These are phyloP conservation scores for Catharus bicknelli DNA, from an alignment of 2,113 vertebrate genomes.

Conservation along the genomic window DNA sequence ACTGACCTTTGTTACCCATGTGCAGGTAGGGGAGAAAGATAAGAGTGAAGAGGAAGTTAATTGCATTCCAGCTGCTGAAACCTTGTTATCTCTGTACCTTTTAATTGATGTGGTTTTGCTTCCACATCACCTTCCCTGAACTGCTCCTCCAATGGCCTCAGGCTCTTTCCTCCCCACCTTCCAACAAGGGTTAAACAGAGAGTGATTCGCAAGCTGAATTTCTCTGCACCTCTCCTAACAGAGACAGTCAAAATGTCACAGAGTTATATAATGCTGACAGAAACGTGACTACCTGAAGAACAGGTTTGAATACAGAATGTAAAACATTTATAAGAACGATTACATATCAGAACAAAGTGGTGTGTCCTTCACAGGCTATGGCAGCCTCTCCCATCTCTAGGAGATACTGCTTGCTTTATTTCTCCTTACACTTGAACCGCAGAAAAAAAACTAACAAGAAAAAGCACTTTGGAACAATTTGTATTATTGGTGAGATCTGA, in stretches of 20 bases:
- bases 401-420: not conserved
- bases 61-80: not conserved
- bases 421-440: not conserved
- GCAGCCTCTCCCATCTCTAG: not conserved
- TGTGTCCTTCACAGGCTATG: not conserved
- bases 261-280: not conserved
- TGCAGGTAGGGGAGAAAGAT: not conserved
- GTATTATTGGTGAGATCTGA: not conserved
- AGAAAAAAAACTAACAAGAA: not conserved
- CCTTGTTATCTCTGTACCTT: not conserved
- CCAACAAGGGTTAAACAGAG: not conserved
- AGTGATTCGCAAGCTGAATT: not conserved
- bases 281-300: slow-evolving; percentile 1
- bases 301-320: not conserved
- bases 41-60: not conserved
- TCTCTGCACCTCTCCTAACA: not conserved
- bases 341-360: not conserved
- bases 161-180: not conserved
- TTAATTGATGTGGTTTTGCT: not conserved
- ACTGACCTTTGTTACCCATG: not conserved
- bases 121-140: not conserved
- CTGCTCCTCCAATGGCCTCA: not conserved
- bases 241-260: not conserved
- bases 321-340: not conserved
- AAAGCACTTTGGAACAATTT: not conserved